A percentile compares a stretch with the other conserved stretches of the same genome.
Evolutionary conservation across 2,797 vertebrate species (phyloP).

Genomic region (Tarsius wallacei): DNA sequence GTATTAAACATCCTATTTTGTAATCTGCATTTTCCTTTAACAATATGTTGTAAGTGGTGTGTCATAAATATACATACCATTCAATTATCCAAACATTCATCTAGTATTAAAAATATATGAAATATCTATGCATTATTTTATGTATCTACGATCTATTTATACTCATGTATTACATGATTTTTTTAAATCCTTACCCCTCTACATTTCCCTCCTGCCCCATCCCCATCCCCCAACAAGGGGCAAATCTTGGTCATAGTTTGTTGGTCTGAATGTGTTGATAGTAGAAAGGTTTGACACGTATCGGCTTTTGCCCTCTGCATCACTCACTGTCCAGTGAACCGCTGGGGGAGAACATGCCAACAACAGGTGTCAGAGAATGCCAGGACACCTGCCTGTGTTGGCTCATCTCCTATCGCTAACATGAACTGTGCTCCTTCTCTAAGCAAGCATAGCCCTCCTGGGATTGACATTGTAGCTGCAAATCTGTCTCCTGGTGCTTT

Average conservation of each 20-base stretch:
- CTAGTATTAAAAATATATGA: background rate
- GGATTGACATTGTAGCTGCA: conserved; percentile 74
- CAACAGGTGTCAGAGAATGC: background rate
- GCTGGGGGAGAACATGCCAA: too few relatives aligned
- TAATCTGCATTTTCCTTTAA: conserved; percentile 38
- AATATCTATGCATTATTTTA: background rate
- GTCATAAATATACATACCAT: background rate
- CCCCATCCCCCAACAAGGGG: background rate
- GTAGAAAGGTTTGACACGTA: background rate
- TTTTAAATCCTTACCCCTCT: background rate
- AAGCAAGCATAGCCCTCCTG: conserved; percentile 81
- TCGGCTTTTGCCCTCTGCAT: background rate
- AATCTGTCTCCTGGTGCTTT: conserved; percentile 84
- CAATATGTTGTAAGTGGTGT: background rate
- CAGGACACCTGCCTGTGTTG: background rate
- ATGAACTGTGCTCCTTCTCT: conserved; percentile 61
- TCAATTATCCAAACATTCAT: background rate
- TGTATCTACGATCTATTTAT: background rate
- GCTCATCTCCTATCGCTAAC: background rate
- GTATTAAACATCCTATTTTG: background rate
- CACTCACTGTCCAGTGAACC: background rate
- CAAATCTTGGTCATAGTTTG: background rate
- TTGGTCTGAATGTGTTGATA: background rate
- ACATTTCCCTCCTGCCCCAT: background rate
- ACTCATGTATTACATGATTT: background rate